These are phyloP conservation scores for Pilophorus perplexus DNA, from an alignment of 2,888 invertebrate genomes.

Conservation along the genomic window DNA sequence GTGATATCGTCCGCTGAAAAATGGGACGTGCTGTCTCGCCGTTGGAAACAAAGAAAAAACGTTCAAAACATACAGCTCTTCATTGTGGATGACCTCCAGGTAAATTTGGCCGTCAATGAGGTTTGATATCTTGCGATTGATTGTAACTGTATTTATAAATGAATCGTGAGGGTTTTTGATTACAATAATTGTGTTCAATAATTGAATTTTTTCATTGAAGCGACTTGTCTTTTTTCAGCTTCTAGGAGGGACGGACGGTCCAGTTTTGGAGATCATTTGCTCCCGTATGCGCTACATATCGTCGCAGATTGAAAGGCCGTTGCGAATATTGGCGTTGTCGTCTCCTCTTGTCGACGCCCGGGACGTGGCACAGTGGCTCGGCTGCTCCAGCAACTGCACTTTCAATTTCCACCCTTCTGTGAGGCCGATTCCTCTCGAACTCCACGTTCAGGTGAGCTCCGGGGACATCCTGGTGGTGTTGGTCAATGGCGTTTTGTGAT, in stretches of 20 bases:
- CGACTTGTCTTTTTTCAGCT: conserved; percentile 54
- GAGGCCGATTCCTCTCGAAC: conserved; percentile 87
- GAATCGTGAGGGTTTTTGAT: too few relatives aligned
- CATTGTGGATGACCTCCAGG: conserved; percentile 93
- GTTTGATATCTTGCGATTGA: neutral
- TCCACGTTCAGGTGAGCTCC: conserved; percentile 76
- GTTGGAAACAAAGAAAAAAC: conserved; percentile 99
- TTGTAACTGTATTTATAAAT: neutral
- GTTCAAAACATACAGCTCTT: conserved; percentile 96
- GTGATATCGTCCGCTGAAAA: conserved; percentile 96
- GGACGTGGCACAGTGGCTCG: conserved; percentile 94
- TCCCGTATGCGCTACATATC: conserved; percentile 93
- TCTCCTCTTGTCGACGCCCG: conserved; percentile 92
- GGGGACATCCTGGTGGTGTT: neutral
- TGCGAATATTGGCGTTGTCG: conserved; percentile 90
- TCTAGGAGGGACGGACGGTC: conserved; percentile 85
- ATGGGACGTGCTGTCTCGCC: conserved; percentile 96
- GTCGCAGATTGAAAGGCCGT: conserved; percentile 84
- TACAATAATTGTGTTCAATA: too few relatives aligned
- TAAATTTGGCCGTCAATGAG: too few relatives aligned
- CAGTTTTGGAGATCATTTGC: conserved; percentile 89
- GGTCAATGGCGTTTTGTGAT: neutral
- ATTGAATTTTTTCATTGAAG: too few relatives aligned
- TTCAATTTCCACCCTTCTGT: conserved; percentile 99
- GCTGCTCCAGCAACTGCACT: conserved; percentile 86